Conservation (phyloP, 1,140 invertebrate species). For the Rhagoletis zephyria region DNA sequence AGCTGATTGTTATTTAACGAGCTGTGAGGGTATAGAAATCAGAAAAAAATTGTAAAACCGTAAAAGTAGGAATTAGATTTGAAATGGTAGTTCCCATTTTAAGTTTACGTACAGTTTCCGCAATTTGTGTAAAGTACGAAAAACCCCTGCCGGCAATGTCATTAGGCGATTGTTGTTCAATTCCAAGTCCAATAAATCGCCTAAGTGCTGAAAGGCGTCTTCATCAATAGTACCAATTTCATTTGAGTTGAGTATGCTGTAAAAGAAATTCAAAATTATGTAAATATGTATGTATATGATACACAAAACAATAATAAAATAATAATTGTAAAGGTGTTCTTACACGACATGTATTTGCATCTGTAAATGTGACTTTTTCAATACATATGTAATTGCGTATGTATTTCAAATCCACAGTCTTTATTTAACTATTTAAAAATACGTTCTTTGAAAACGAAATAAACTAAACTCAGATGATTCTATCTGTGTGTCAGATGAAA, state of each 20-base stretch:
- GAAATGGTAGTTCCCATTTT: not conserved
- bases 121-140: conserved; percentile 80
- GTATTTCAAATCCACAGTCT: too few species aligned
- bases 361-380: too few species aligned
- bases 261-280: conserved; percentile 61
- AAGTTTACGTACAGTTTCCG: conserved; percentile 79
- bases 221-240: conserved; percentile 80
- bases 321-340: too few species aligned
- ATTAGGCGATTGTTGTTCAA: conserved; percentile 86
- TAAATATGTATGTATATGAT: too few species aligned
- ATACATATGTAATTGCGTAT: too few species aligned
- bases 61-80: not conserved
- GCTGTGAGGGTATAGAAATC: conserved; percentile 70
- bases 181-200: conserved; percentile 82
- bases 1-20: conserved; percentile 89
- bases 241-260: conserved; percentile 84
- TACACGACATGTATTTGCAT: too few species aligned
- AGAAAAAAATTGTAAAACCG: conserved; percentile 59
- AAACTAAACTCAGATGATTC: too few species aligned
- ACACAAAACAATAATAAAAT: too few species aligned
- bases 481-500: too few species aligned
- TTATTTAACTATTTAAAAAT: too few species aligned
- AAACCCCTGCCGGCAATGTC: conserved; percentile 81
- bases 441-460: too few species aligned
- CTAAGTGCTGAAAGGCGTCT: conserved; percentile 82